These are phyloP conservation scores for Leptinotarsa rubiginosa DNA, from an alignment of 2,888 invertebrate species.

Conservation along the genomic window DNA sequence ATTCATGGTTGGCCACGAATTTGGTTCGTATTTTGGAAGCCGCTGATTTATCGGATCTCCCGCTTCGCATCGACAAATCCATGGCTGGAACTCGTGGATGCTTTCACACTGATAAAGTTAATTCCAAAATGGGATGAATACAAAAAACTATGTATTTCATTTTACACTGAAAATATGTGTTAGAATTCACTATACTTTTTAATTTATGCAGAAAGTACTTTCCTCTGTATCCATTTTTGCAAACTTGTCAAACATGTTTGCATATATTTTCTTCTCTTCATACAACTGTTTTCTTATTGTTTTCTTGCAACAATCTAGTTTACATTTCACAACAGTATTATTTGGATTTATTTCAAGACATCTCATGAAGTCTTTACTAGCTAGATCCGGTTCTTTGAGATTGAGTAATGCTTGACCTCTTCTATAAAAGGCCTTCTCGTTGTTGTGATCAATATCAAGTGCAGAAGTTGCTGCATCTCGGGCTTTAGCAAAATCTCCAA, in stretches of 20 bases:
- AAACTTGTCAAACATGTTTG: conserved; percentile 96
- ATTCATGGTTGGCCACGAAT: too few species aligned
- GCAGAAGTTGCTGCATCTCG: conserved; percentile 82
- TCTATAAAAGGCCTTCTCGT: conserved; percentile 91
- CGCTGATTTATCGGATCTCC: too few species aligned
- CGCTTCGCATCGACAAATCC: too few species aligned
- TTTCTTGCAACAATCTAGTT: conserved; percentile 78
- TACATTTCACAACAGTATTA: conserved; percentile 89
- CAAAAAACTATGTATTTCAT: conserved; percentile 2
- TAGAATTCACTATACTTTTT: too few species aligned
- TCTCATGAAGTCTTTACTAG: conserved; percentile 77
- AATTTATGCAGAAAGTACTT: conserved; percentile 54
- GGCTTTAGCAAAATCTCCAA: conserved; percentile 77
- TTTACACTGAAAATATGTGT: too few species aligned
- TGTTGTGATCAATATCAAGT: conserved; percentile 78
- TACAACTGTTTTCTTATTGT: conserved; percentile 80
- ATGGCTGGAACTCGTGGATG: too few species aligned
- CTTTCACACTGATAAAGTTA: too few species aligned
- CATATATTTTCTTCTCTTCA: conserved; percentile 88
- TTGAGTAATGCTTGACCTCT: conserved; percentile 84
- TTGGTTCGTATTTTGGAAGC: too few species aligned
- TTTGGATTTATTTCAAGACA: conserved; percentile 83
- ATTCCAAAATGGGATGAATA: conserved; percentile 25
- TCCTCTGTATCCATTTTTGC: conserved; percentile 82
- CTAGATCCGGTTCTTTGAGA: conserved; percentile 81